These are phyloP conservation scores for Rotaria macrura DNA, from an alignment of 2,888 invertebrate genomes.

Conservation along the genomic window DNA sequence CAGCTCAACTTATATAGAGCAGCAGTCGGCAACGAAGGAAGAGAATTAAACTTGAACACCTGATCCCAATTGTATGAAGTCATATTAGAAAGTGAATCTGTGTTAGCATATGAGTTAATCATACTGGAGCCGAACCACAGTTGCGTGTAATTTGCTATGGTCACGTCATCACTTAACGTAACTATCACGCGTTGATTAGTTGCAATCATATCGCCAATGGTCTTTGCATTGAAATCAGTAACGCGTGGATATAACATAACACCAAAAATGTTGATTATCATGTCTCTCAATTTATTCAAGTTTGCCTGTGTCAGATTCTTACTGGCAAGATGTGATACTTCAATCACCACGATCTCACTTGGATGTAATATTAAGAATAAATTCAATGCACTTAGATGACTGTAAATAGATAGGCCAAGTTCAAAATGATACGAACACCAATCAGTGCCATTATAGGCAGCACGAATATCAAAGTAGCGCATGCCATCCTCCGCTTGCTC, in stretches of 20 bases:
- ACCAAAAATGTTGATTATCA: neutral
- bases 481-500: neutral
- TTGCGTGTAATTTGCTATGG: neutral
- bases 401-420: neutral
- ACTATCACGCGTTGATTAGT: neutral
- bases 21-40: neutral
- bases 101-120: slow-evolving; percentile 6
- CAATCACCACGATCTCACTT: neutral
- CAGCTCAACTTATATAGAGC: neutral
- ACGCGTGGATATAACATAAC: neutral
- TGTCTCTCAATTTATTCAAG: neutral
- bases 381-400: neutral
- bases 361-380: neutral
- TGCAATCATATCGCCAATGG: neutral
- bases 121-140: slow-evolving; percentile 1
- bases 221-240: neutral
- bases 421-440: slow-evolving; percentile 21
- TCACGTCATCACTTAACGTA: neutral
- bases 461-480: slow-evolving; percentile 21
- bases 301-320: neutral
- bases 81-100: neutral
- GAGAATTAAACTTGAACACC: neutral
- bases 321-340: neutral
- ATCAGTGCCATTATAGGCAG: slow-evolving; percentile 11
- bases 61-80: neutral